Percentiles rank a stretch among this genome's conserved stretches.
Conservation (phyloP, 2,113 vertebrate genomes). For the Puntigrus tetrazona region DNA sequence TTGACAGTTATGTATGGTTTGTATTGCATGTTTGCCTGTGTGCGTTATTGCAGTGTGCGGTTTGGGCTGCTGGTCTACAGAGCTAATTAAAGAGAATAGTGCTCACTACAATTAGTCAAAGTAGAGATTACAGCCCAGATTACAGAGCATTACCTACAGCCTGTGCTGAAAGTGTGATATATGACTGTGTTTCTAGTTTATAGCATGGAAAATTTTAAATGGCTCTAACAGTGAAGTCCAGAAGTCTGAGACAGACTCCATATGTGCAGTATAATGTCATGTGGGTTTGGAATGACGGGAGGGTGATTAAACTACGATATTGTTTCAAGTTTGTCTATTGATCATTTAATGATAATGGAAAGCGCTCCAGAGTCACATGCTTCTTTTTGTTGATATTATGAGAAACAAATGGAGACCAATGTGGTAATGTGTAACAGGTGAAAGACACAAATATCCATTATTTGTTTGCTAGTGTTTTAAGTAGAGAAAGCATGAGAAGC, state of each 20-base stretch:
- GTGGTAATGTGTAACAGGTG: not conserved
- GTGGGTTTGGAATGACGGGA: not conserved
- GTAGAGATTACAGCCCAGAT: conserved; percentile 45
- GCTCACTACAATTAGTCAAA: conserved; percentile 37
- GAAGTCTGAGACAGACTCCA: not conserved
- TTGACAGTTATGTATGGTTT: not conserved
- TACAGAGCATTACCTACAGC: conserved; percentile 27
- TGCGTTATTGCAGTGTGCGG: not conserved
- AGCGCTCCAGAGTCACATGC: not conserved
- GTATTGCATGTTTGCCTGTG: not conserved
- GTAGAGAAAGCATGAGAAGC: not conserved
- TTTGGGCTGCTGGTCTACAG: not conserved
- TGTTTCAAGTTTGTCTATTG: not conserved
- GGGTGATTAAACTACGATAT: not conserved
- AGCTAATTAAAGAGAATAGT: conserved; percentile 27
- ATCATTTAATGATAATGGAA: not conserved
- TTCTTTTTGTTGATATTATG: not conserved
- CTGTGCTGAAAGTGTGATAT: not conserved
- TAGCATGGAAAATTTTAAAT: conserved; percentile 5
- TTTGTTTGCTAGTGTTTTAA: not conserved
- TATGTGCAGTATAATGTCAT: not conserved
- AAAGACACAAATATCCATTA: not conserved
- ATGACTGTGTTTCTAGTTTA: not conserved
- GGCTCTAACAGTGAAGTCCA: not conserved
- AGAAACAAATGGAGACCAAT: not conserved